Evolutionary conservation across 2,888 invertebrate species (phyloP).

Genomic region (Sinhomidia bicolor): DNA sequence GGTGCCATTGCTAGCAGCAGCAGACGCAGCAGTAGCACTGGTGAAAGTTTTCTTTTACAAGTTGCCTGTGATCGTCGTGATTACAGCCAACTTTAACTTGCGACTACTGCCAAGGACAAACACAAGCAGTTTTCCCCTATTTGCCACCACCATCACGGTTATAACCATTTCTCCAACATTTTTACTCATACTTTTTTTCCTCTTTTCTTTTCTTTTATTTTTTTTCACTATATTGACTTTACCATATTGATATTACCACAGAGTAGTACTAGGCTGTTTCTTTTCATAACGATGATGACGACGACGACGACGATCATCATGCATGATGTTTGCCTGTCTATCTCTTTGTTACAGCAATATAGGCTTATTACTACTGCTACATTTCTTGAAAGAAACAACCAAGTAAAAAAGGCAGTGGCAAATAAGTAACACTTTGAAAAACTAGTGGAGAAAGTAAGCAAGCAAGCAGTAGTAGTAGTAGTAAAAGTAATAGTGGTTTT

Average conservation of each 20-base stretch:
- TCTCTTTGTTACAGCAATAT: no score
- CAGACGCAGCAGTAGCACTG: background rate
- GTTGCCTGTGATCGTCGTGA: slow-evolving; percentile 21
- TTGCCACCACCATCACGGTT: background rate
- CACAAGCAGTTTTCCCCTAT: background rate
- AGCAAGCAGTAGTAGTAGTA: no score
- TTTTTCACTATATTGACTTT: slow-evolving; percentile 22
- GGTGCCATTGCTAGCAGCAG: background rate
- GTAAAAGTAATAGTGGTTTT: no score
- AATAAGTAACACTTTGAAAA: no score
- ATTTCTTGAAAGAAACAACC: no score
- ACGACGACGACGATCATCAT: no score
- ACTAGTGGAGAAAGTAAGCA: no score
- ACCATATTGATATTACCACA: slow-evolving; percentile 22
- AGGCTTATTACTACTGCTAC: background rate
- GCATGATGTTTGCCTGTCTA: background rate
- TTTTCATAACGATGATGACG: slow-evolving; percentile 1
- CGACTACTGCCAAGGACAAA: slow-evolving; percentile 29
- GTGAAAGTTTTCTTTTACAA: slow-evolving; percentile 21
- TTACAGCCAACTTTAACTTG: slow-evolving; percentile 29
- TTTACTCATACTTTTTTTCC: no score
- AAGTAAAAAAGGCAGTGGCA: no score
- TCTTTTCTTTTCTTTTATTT: no score
- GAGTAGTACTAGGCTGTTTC: background rate
- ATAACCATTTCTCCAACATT: no score